Base-by-base conservation (phyloP, 2,113 vertebrate genomes). In the Apteryx mantelli region DNA sequence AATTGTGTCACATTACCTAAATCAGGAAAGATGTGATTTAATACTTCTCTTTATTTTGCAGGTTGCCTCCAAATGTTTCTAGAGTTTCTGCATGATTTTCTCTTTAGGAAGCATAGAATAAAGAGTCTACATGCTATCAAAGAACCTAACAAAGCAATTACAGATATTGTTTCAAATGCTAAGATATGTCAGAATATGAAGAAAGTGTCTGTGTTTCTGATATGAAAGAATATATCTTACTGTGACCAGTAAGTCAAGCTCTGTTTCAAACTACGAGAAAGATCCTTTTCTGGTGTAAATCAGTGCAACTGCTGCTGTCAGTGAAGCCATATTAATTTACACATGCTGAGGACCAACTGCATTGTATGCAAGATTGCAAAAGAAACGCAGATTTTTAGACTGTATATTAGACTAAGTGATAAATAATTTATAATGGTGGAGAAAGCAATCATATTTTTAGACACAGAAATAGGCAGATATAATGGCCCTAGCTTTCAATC, bases 391-490 rank as follows among this genome's bases (percentile, higher is more conserved):
- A 48, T 65, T 53, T 79, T n/a, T 25, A 64, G 77, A 56, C 56
- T 42, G 40, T 22, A 48, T 58, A 53, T 82, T 56, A 80, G 44
- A 85, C 42, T n/a, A 66, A 65, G 70, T 9, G 26, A 89, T 92
- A 93, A 92, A 89, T 91, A 82, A 89, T 66, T 91, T 46, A 77
- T 58, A 61, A 70, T 4, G 20, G 50, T 53, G 66, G 66, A 65
- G 66, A 96, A 89, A 76, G 66, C 22, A 46, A 92, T 53, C 8
- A 0, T 32, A 48, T 79, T 88, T 91, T 90, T 60, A 92, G 76
- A 82, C 64, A 60, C 5, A 77, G 71, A 93, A 97, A 89, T 76
- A 96, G 3, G 44, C 75, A 96, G 81, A 73, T 76, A 64, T 24
- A 90, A 88, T 0, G 0, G 65, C 50, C 40, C 40, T 85, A 89